Conservation (phyloP, 2,113 vertebrate genomes). For the Pteropus alecto region DNA sequence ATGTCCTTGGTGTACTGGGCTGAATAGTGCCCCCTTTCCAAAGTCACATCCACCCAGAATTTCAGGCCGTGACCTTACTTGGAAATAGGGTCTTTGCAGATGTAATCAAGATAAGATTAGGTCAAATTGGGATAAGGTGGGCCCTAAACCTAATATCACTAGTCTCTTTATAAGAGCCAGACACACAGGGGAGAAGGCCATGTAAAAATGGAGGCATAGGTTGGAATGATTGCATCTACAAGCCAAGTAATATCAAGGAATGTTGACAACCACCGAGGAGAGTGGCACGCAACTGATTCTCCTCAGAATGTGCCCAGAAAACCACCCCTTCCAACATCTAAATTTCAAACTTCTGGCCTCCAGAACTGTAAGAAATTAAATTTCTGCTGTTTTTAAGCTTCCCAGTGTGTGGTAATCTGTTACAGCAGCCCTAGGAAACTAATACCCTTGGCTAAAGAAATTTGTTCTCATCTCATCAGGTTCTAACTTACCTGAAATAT, state of each 20-base stretch:
- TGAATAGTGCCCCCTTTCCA: neutral
- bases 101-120: neutral
- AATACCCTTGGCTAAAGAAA: neutral
- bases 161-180: neutral
- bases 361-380: neutral
- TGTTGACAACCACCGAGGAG: no score
- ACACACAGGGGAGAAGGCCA: neutral
- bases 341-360: neutral
- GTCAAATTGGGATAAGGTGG: neutral
- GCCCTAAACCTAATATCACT: neutral
- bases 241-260: neutral
- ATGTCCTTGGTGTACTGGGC: neutral
- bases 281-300: neutral
- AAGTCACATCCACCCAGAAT: neutral
- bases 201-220: neutral
- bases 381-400: neutral
- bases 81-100: neutral
- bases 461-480: neutral
- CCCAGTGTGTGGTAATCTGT: no score
- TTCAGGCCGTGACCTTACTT: neutral
- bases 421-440: no score
- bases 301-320: neutral
- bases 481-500: neutral
- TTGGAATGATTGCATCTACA: neutral
- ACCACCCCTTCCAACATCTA: neutral